Percentiles rank a stretch among this genome's conserved stretches.
Evolutionary conservation across 2,797 vertebrate genomes (phyloP).

Genomic region (Acanthopagrus latus): DNA sequence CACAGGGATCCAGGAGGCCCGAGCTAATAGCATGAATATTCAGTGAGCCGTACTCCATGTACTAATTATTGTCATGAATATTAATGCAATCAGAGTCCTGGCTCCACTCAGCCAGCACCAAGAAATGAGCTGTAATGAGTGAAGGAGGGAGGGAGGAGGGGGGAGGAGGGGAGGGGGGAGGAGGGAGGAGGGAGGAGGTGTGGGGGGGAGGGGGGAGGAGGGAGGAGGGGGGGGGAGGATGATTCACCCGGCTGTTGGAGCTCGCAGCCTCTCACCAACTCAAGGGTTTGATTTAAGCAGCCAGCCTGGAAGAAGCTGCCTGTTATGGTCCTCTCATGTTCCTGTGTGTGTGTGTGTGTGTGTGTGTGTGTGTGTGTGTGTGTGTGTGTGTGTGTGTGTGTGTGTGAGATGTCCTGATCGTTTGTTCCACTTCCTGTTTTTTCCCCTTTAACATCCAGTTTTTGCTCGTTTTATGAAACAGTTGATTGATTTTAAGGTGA

Average conservation of each 20-base stretch:
- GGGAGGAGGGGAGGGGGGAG: constrained; percentile 72
- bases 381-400: no score
- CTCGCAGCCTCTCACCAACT: constrained; percentile 61
- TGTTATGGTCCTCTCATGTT: constrained; percentile 31
- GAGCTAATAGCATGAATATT: constrained; percentile 99
- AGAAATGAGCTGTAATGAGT: constrained; percentile 96
- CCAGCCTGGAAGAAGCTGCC: constrained; percentile 58
- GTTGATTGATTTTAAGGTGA: no score
- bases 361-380: neutral
- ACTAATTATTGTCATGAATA: constrained; percentile 99
- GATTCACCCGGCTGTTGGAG: constrained; percentile 63
- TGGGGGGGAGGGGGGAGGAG: constrained; percentile 63
- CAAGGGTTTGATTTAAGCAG: constrained; percentile 72
- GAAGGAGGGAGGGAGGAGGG: constrained; percentile 76
- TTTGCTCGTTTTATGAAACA: no score
- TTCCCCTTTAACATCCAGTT: neutral
- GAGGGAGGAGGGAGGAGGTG: constrained; percentile 70
- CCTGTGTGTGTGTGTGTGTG: constrained; percentile 15
- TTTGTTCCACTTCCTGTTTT: neutral
- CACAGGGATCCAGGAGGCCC: constrained; percentile 91
- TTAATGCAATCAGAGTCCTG: constrained; percentile 95
- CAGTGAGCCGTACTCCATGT: constrained; percentile 95
- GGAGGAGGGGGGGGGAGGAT: constrained; percentile 42
- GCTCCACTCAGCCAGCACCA: constrained; percentile 91
- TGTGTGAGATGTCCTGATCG: neutral